Percentiles rank a stretch among this genome's conserved stretches.
phyloP scores from a whole-genome alignment of 2,888 invertebrate species.

The Proisotoma minuta region DNA sequence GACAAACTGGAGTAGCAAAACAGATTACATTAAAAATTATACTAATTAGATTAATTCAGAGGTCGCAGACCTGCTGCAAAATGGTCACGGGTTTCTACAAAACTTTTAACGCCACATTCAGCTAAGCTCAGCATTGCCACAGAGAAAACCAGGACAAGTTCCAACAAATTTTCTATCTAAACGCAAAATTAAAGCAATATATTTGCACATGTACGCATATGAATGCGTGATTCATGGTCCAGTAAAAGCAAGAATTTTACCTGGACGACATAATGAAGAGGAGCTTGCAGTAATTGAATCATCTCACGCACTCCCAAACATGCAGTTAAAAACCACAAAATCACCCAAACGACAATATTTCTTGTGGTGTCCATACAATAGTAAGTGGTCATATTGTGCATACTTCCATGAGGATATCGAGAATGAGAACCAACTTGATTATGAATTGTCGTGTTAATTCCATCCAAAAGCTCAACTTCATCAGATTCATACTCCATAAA shows the following conservation, averaged over 20 bases:
- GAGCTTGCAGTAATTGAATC: constrained; percentile 46
- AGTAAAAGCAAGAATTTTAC: constrained; percentile 19
- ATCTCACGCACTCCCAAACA: constrained; percentile 46
- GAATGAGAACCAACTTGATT: not conserved
- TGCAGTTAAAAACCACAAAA: constrained; percentile 47
- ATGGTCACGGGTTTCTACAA: constrained; percentile 47
- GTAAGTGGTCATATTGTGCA: constrained; percentile 20
- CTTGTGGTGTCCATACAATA: constrained; percentile 47
- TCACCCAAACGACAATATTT: constrained; percentile 46
- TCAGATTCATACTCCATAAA: constrained; percentile 48
- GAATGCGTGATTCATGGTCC: not conserved
- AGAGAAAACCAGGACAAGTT: constrained; percentile 45
- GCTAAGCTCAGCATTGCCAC: constrained; percentile 46
- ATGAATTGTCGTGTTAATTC: constrained; percentile 5
- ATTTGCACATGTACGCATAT: not conserved
- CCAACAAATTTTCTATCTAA: constrained; percentile 47
- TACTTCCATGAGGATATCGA: constrained; percentile 1
- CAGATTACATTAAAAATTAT: too few relatives aligned
- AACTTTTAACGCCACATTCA: constrained; percentile 47
- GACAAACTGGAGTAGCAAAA: too few relatives aligned
- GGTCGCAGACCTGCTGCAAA: too few relatives aligned
- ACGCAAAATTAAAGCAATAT: not conserved
- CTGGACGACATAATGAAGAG: constrained; percentile 46
- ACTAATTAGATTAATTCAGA: too few relatives aligned
- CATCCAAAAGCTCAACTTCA: constrained; percentile 19